Conservation (phyloP, 64 coral and sea anemone species). For the Pocillopora verrucosa region DNA sequence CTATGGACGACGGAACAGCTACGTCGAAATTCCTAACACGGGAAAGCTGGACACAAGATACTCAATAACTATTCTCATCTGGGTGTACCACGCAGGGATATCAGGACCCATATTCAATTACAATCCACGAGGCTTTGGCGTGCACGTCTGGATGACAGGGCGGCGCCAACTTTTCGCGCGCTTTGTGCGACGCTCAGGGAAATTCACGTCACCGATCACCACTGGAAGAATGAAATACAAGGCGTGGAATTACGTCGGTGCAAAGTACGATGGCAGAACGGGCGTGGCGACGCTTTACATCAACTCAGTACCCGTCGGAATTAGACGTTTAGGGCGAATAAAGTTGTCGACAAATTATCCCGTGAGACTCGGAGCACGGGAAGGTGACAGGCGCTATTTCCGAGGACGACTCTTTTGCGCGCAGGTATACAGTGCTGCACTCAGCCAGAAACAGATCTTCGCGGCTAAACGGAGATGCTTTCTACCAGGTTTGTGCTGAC, state of each 20-base stretch:
- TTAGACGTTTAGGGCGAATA: constrained; percentile 52
- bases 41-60: constrained; percentile 30
- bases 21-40: constrained; percentile 47
- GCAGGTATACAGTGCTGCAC: constrained; percentile 57
- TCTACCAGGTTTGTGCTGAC: constrained; percentile 16
- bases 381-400: constrained; percentile 53
- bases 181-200: constrained; percentile 27
- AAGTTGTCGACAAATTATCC: constrained; percentile 66
- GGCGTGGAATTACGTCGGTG: constrained; percentile 83
- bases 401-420: constrained; percentile 73
- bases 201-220: constrained; percentile 22
- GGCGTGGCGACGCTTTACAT: constrained; percentile 60
- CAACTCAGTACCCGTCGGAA: constrained; percentile 47
- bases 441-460: constrained; percentile 31
- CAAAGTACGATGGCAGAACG: constrained; percentile 49
- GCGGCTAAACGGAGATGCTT: constrained; percentile 36
- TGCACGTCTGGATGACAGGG: constrained; percentile 46
- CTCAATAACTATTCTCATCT: constrained; percentile 61
- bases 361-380: constrained; percentile 65
- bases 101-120: constrained; percentile 53
- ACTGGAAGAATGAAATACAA: constrained; percentile 33
- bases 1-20: constrained; percentile 43
- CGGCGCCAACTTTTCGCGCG: constrained; percentile 39
- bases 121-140: constrained; percentile 22
- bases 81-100: constrained; percentile 49